These are phyloP conservation scores for Brachypalpus laphriformis DNA, from an alignment of 2,888 invertebrate species.

Conservation along the genomic window DNA sequence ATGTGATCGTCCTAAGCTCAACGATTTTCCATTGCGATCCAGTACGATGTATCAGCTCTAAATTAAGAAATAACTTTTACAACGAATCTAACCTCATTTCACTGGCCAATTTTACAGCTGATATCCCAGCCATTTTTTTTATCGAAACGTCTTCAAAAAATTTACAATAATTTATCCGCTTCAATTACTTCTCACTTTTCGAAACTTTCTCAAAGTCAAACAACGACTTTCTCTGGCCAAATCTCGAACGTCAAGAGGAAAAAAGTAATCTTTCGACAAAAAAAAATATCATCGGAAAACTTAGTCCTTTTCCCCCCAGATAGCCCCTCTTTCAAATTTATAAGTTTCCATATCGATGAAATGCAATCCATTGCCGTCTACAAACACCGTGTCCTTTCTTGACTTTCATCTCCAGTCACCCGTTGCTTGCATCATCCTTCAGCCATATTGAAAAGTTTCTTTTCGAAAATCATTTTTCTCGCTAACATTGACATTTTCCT, in stretches of 20 bases:
- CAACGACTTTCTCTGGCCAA: conserved; percentile 40
- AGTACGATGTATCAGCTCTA: too few species aligned
- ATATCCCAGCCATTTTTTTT: not conserved
- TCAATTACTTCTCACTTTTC: conserved; percentile 63
- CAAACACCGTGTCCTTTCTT: conserved; percentile 53
- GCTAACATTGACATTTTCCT: conserved; percentile 30
- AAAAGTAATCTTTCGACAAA: too few species aligned
- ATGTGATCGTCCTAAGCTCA: too few species aligned
- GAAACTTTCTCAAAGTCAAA: conserved; percentile 69
- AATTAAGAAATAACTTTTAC: conserved; percentile 20
- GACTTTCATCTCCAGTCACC: conserved; percentile 43
- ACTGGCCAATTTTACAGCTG: conserved; percentile 34
- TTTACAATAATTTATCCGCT: conserved; percentile 54
- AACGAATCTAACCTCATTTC: conserved; percentile 34
- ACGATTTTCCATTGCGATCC: too few species aligned
- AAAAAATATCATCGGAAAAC: conserved; percentile 42
- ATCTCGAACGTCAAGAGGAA: conserved; percentile 27
- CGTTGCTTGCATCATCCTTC: conserved; percentile 43
- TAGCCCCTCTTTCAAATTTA: conserved; percentile 28
- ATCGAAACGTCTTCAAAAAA: not conserved
- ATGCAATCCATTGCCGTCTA: conserved; percentile 46
- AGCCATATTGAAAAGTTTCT: conserved; percentile 43
- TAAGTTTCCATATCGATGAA: conserved; percentile 70
- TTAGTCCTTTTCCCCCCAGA: conserved; percentile 51
- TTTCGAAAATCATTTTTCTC: conserved; percentile 25